Evolutionary conservation across 2,888 invertebrate genomes (phyloP), one percentile per base, ranked within the genome.

Genomic region (Drosophila suboccidentalis): DNA sequence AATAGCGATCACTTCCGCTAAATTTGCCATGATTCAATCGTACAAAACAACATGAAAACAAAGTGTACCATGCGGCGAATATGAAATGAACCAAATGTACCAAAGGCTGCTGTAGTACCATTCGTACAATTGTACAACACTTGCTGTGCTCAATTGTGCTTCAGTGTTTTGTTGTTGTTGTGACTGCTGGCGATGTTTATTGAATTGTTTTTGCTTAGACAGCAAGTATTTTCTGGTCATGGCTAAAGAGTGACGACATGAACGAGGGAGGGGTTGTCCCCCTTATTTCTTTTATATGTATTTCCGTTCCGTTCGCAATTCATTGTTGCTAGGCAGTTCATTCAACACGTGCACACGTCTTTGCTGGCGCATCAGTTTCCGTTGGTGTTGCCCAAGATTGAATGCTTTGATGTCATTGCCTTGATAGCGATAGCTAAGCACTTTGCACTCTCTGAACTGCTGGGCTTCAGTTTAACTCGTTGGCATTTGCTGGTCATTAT

Each of bases 281-380:
- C 32, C 60, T 60, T 26, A 6, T n/a, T n/a, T 38, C 2, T 38
- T 38, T 29, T 26, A 6, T 26, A 26, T 2, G 36, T 39, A 26
- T 2, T 39, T 39, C 46, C 58, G 66, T 65, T 66, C 39, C 59
- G 66, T 34, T 62, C n/a, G 17, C 29, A 17, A 10, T n/a, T 13
- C 34, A 22, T 44, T 74, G 83, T 85, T 84, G 84, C 78, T 53
- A 75, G 64, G 75, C 75, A 60, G 43, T 51, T 46, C 43, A 57
- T 53, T 29, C 69, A 77, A 75, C 83, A 87, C 85, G 87, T 87
- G 85, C 73, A 69, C 85, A 82, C 79, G 86, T 81, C 80, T 78
- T 61, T 61, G 68, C 67, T 81, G 60, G 32, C 51, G 34, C 44
- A 57, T 59, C 50, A 51, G 13, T 55, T 68, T 49, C 26, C 39